Percentiles rank a stretch among this genome's conserved stretches.
These are phyloP conservation scores for Ips nitidus DNA, from an alignment of 1,140 invertebrate genomes.

Conservation along the genomic window DNA sequence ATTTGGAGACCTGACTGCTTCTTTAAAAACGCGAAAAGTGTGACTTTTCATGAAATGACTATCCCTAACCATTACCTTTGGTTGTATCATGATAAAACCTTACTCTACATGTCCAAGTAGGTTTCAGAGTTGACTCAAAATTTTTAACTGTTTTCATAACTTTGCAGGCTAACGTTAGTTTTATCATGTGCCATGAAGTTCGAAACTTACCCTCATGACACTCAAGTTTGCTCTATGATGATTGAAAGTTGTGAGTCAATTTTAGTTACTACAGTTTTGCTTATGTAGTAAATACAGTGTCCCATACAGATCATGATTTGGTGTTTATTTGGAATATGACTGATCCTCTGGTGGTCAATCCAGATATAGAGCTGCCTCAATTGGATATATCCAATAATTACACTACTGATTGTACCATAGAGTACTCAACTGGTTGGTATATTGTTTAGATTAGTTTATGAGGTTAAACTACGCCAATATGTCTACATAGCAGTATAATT, in stretches of 20 bases:
- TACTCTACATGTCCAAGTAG: slow-evolving; percentile 90
- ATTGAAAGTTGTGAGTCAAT: slow-evolving; percentile 81
- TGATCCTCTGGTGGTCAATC: slow-evolving; percentile 82
- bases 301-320: slow-evolving; percentile 80
- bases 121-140: background rate
- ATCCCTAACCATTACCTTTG: slow-evolving; percentile 92
- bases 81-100: slow-evolving; percentile 87
- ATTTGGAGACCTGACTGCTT: slow-evolving; percentile 92
- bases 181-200: slow-evolving; percentile 93
- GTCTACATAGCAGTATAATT: slow-evolving; percentile 5
- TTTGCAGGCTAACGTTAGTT: slow-evolving; percentile 78
- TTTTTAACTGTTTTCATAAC: slow-evolving; percentile 4
- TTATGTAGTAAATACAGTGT: slow-evolving; percentile 60
- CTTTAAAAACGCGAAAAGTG: slow-evolving; percentile 91
- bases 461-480: background rate
- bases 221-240: slow-evolving; percentile 88
- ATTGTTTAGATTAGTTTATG: background rate
- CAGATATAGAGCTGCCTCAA: slow-evolving; percentile 83
- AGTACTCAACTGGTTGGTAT: slow-evolving; percentile 77
- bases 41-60: slow-evolving; percentile 92
- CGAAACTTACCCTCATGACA: slow-evolving; percentile 87
- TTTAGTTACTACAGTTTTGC: slow-evolving; percentile 9
- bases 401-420: slow-evolving; percentile 84
- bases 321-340: slow-evolving; percentile 88
- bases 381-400: slow-evolving; percentile 85